Conservation (phyloP, 2,888 invertebrate species). For the Hesperia comma region DNA sequence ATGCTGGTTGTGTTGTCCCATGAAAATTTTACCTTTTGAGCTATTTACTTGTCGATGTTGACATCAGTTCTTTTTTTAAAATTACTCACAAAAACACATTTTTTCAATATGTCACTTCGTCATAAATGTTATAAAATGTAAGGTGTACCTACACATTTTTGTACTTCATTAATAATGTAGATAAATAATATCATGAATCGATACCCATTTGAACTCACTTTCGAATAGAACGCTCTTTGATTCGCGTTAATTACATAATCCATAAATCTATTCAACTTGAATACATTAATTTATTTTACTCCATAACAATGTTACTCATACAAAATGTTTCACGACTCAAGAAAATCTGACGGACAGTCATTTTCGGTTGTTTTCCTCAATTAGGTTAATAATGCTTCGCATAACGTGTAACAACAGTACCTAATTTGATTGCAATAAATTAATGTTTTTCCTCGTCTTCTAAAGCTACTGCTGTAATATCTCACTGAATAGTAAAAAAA, state of each 20-base stretch:
- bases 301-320: background rate
- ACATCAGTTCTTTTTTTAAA: too few species aligned
- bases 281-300: background rate
- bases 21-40: too few species aligned
- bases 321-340: background rate
- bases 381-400: background rate
- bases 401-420: background rate
- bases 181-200: too few species aligned
- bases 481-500: too few species aligned
- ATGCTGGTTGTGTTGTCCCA: too few species aligned
- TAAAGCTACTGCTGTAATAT: background rate
- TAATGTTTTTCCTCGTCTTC: background rate
- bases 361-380: background rate
- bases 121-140: too few species aligned
- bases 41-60: too few species aligned
- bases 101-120: too few species aligned
- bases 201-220: too few species aligned
- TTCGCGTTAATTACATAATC: background rate
- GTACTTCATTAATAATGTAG: too few species aligned
- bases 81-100: too few species aligned
- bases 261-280: background rate
- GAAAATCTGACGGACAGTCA: background rate
- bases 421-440: constrained; percentile 1
- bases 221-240: background rate
- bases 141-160: too few species aligned